Conservation (phyloP, 2,797 vertebrate species). For the Melanotaenia nigrans region DNA sequence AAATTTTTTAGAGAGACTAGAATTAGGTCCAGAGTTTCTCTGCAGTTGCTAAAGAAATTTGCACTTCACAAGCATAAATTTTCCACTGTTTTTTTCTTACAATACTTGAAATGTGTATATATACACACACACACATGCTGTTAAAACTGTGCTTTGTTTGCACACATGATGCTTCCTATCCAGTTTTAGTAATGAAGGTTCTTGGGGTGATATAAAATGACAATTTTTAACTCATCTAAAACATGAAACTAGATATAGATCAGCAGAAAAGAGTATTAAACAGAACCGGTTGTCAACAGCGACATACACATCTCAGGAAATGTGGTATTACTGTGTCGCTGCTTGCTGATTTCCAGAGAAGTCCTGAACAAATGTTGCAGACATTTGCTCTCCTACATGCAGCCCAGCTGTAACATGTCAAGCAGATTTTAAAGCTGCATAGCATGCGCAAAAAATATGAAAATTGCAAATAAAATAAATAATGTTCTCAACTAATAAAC, state of each 20-base stretch:
- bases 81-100: neutral
- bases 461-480: neutral
- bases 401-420: too few relatives aligned
- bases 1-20: neutral
- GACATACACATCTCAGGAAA: neutral
- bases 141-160: neutral
- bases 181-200: neutral
- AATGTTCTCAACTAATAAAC: neutral
- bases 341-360: neutral
- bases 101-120: neutral
- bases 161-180: too few relatives aligned
- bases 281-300: neutral
- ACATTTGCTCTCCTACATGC: neutral
- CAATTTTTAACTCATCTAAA: neutral
- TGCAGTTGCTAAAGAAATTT: neutral
- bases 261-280: neutral
- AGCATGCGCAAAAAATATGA: neutral
- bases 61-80: neutral
- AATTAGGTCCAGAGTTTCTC: too few relatives aligned
- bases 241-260: neutral
- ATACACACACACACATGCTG: too few relatives aligned
- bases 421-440: neutral
- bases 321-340: neutral
- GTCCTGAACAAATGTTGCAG: neutral
- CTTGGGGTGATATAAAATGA: neutral